Conservation (phyloP, 2,888 invertebrate genomes). For the Ferrisia virgata region DNA sequence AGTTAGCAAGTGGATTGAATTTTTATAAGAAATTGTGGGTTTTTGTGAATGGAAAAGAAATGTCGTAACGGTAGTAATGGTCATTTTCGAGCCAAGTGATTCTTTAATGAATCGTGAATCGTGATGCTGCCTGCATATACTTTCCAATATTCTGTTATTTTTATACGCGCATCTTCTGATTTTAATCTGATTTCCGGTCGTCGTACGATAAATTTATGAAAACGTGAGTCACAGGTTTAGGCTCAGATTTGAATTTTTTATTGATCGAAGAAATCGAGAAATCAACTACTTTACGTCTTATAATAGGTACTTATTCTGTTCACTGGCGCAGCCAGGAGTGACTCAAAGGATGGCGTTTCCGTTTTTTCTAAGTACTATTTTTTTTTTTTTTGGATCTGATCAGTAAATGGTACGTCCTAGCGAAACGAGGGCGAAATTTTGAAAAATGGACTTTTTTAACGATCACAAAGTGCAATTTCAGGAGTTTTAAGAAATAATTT, state of each 20-base stretch:
- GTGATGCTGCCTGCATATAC: background rate
- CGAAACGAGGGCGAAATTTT: no score
- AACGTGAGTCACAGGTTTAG: background rate
- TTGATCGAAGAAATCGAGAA: no score
- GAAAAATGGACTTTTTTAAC: no score
- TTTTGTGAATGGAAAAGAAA: slow-evolving; percentile 4
- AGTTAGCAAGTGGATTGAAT: background rate
- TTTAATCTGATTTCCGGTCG: background rate
- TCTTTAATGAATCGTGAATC: background rate
- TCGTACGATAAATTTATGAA: background rate
- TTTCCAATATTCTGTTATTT: background rate
- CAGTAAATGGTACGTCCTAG: no score
- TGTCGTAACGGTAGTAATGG: background rate
- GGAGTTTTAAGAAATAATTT: no score
- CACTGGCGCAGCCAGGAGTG: no score
- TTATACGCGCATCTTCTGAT: background rate
- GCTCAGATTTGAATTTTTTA: background rate
- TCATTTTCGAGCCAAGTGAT: background rate
- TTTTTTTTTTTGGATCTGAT: no score
- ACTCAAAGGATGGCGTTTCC: no score
- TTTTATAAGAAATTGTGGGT: background rate
- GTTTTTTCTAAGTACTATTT: no score
- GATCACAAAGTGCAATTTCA: no score
- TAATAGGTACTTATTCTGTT: no score
- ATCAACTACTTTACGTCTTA: no score